These are phyloP conservation scores for Peromyscus leucopus DNA, from an alignment of 2,113 vertebrate species.

Conservation along the genomic window DNA sequence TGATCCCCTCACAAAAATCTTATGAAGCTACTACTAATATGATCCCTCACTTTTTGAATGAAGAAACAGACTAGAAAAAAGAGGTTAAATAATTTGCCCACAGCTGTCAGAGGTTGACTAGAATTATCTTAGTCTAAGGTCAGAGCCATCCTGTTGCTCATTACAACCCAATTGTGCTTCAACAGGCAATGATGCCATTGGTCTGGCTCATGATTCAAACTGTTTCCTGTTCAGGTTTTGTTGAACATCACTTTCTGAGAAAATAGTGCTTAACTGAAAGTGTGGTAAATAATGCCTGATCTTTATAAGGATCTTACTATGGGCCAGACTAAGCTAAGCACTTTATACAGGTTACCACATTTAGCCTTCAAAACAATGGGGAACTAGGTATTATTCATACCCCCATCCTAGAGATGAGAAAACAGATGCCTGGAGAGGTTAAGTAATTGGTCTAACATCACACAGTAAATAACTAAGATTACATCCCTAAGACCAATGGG, in stretches of 20 bases:
- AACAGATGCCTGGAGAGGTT: neutral
- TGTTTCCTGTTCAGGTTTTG: neutral
- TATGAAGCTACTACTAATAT: neutral
- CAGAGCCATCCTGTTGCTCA: neutral
- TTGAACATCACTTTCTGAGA: neutral
- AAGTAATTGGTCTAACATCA: neutral
- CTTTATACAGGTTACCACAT: neutral
- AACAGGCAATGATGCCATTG: neutral
- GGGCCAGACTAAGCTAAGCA: neutral
- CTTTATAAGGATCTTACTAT: neutral
- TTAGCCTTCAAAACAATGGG: neutral
- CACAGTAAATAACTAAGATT: neutral
- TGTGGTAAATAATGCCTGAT: neutral
- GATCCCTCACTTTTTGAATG: neutral
- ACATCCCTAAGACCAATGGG: neutral
- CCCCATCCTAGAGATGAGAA: conserved; percentile 3
- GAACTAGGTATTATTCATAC: neutral
- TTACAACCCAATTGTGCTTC: neutral
- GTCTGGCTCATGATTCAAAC: neutral
- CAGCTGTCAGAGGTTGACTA: neutral
- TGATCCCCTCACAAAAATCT: neutral
- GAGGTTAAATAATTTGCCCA: neutral
- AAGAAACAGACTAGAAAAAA: conserved; percentile 22
- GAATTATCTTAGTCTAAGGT: neutral
- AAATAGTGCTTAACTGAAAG: neutral